Evolutionary conservation across 2,888 invertebrate genomes (phyloP), one percentile per base, ranked within the genome.

Genomic region (Podabrus alpinus): DNA sequence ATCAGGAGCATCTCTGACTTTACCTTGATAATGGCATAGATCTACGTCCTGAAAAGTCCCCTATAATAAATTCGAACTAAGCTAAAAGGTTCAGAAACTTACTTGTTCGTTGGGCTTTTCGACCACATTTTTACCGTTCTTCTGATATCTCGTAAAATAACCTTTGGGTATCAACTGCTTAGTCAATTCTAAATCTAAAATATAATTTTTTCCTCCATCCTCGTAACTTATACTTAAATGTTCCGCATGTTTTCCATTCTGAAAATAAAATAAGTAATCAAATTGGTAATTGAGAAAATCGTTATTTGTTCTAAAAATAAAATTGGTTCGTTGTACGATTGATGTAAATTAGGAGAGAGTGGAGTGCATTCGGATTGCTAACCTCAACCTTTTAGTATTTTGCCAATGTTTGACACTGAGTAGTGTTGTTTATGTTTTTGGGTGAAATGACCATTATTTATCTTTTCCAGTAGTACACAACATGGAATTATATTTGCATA

Each of bases 11-110:
- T 91, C 92, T 77, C 93, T 89, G 72, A 97, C 90, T 78, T 89
- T 90, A 73, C 97, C 97, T 82, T 91, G 90, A 85, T 95, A 95
- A 85, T 95, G 94, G 85, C 95, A 95, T 81, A 93, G 85, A 81
- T 93, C 91, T 74, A 92, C 84, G 82, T 94, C 93, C 94, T 94
- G 16, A 16, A 62, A 16, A 66, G 17, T 45, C 2, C 9, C n/a
- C 4, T n/a, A n/a, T 45, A 45, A n/a, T 19, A 19, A 25, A 73
- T 69, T 66, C n/a, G 1, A 59, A 61, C 59, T 2, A 4, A 21
- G 15, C 15, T 64, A 16, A 60, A 72, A 64, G n/a, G 24, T 74
- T 45, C 19, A 64, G 10, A 73, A 80, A 13, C 82, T 84, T 82
- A 92, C 92, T 88, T 90, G 88, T 82, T 86, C 88, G 62, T 85